Conservation (phyloP, 2,888 invertebrate species). For the Rotaria magnacalcarata region DNA sequence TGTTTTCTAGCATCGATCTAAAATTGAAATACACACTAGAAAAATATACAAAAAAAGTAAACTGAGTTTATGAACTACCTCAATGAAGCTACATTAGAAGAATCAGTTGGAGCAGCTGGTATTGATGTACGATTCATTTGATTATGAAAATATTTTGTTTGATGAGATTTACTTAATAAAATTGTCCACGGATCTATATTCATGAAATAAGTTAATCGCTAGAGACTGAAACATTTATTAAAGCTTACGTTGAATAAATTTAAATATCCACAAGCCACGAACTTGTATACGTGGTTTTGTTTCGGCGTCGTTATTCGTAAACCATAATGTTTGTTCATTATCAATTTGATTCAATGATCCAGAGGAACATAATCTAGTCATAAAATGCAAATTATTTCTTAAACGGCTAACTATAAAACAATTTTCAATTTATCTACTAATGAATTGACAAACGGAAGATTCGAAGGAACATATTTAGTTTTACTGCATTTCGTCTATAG, state of each 20-base stretch:
- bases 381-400: no score
- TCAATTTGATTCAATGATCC: neutral
- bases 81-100: neutral
- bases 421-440: no score
- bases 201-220: neutral
- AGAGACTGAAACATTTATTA: neutral
- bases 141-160: constrained; percentile 30
- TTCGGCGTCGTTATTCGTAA: neutral
- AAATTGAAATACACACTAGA: neutral
- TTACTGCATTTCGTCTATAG: no score
- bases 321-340: neutral
- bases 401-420: no score
- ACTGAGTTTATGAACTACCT: neutral
- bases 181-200: constrained; percentile 20
- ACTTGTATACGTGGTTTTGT: neutral
- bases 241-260: neutral
- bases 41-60: neutral
- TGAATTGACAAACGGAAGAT: no score
- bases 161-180: neutral
- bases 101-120: neutral
- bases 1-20: constrained; percentile 25
- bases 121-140: neutral
- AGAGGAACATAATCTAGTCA: neutral
- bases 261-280: constrained; percentile 24
- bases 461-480: no score